Evolutionary conservation across 2,113 vertebrate genomes (phyloP), one percentile per base, ranked within the genome.

Genomic region (Thamnaconus septentrionalis): DNA sequence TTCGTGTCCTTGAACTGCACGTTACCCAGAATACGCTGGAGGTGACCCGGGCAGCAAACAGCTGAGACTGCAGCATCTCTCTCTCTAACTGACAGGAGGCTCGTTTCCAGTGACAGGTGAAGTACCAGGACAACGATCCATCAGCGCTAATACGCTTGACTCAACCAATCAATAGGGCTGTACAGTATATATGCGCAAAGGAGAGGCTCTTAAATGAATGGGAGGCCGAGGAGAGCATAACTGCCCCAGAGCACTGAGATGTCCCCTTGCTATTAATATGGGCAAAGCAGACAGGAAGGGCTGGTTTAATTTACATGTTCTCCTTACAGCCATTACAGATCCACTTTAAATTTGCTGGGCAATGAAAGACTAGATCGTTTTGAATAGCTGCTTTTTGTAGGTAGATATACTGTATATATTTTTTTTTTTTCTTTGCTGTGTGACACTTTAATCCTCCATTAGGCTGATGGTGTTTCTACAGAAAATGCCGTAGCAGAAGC

Each of bases 61-160:
- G 55, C 59, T 73, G 66, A 71, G 51, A 12, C 61, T 6, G 64
- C 67, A 67, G 55, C 48, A 55, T 61, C 53, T 46, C 50, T 42
- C 18, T 45, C 51, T 45, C 69, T 61, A 9, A 44, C 46, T 66
- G 75, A 67, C 78, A 73, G 31, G 8, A 1, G 41, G 56, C 64
- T 81, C 12, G 5, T 84, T 72, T 66, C 65, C 62, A 59, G 56
- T 66, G 67, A 76, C 51, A 59, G 53, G 73, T 73, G 66, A 56
- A 71, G 72, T 65, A 64, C 65, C 48, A 41, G 71, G 69, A 81
- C 73, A 62, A 55, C 71, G 47, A 78, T 84, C 76, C 64, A 78
- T 88, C 78, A 76, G 64, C 10, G 50, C 69, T 79, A 84, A 88
- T 78, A 80, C 54, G 65, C 66, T 75, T 4, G 69, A 80, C 71